Conservation (phyloP, 1,140 invertebrate species). For the Trypoxylus dichotomus region DNA sequence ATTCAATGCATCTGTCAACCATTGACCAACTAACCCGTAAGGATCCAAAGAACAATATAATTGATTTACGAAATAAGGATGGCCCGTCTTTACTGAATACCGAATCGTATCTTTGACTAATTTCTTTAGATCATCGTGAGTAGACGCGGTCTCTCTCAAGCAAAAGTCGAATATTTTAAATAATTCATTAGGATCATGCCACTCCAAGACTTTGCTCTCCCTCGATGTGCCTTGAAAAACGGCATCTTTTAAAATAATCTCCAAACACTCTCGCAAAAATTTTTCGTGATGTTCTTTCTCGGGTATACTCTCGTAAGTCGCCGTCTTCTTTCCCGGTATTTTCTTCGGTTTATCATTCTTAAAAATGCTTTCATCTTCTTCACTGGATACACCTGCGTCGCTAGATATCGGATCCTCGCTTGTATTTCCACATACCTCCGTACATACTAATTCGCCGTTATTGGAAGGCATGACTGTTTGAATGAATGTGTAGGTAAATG, state of each 20-base stretch:
- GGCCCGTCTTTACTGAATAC: constrained; percentile 85
- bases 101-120: constrained; percentile 69
- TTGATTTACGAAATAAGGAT: constrained; percentile 86
- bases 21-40: constrained; percentile 81
- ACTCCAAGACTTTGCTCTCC: constrained; percentile 72
- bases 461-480: constrained; percentile 33
- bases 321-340: not conserved
- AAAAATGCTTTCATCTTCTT: constrained; percentile 37
- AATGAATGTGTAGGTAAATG: not conserved
- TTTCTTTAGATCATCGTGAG: constrained; percentile 68
- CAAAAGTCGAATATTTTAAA: constrained; percentile 67
- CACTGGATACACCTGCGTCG: constrained; percentile 41
- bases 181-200: constrained; percentile 70
- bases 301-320: constrained; percentile 55
- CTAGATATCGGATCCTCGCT: constrained; percentile 41
- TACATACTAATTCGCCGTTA: constrained; percentile 34
- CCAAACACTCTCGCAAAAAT: constrained; percentile 69
- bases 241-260: constrained; percentile 71
- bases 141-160: constrained; percentile 60
- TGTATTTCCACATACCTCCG: constrained; percentile 20
- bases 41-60: constrained; percentile 84
- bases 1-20: constrained; percentile 84
- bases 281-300: constrained; percentile 65
- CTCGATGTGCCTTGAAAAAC: constrained; percentile 74
- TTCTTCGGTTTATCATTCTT: constrained; percentile 17